Conservation (phyloP, 37 sponge, comb jelly and placozoan genomes). For the Ephydatia muelleri region DNA sequence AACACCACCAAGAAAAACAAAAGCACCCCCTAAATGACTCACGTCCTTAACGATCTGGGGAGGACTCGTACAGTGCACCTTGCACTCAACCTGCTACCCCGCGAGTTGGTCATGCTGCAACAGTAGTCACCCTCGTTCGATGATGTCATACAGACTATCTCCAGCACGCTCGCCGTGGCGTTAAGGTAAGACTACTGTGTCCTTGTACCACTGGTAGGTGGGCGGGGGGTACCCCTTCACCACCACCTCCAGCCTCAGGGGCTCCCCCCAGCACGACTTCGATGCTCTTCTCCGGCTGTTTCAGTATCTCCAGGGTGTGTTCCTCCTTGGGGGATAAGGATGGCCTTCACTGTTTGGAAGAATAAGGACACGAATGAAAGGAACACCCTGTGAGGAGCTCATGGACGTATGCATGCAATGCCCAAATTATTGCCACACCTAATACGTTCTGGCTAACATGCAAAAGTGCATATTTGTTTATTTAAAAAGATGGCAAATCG, state of each 20-base stretch:
- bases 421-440: not conserved
- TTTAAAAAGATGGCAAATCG: too few relatives aligned
- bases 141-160: not conserved
- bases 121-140: conserved; percentile 35
- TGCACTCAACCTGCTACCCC: conserved; percentile 42
- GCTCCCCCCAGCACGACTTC: conserved; percentile 16
- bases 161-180: conserved; percentile 1
- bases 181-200: conserved; percentile 17
- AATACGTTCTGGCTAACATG: too few relatives aligned
- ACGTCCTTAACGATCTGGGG: not conserved
- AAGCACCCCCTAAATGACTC: not conserved
- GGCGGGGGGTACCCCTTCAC: conserved; percentile 14
- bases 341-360: not conserved
- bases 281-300: conserved; percentile 19
- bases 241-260: conserved; percentile 17
- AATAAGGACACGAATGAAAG: not conserved
- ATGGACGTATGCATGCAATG: not conserved
- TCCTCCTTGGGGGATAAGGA: not conserved
- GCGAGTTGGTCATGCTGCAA: conserved; percentile 39
- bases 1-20: not conserved
- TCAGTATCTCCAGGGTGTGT: not conserved
- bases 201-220: conserved; percentile 51
- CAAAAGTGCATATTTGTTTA: too few relatives aligned
- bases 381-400: not conserved
- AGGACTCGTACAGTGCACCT: not conserved